These are phyloP conservation scores for Catharus minimus DNA, from an alignment of 2,113 vertebrate genomes.

Conservation along the genomic window DNA sequence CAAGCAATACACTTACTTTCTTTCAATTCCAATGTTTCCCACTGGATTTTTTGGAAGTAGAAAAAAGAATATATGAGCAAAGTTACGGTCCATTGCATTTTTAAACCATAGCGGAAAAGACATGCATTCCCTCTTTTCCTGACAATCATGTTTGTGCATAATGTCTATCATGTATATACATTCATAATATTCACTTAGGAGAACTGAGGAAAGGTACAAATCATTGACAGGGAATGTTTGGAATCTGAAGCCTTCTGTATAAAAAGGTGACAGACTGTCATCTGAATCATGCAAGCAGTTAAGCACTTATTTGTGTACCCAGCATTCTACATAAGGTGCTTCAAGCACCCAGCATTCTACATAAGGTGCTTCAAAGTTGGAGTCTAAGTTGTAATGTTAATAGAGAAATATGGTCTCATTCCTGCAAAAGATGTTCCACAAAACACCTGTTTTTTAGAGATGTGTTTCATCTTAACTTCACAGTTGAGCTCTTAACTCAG, in stretches of 20 bases:
- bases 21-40: background rate
- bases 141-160: background rate
- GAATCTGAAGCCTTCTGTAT: background rate
- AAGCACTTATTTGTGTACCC: background rate
- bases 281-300: background rate
- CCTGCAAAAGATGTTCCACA: background rate
- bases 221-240: background rate
- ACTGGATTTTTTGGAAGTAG: background rate
- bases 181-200: background rate
- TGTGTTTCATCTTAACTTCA: background rate
- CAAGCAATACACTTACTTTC: background rate
- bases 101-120: background rate
- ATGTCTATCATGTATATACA: background rate
- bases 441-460: background rate
- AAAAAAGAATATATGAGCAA: background rate
- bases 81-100: background rate
- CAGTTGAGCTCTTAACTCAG: background rate
- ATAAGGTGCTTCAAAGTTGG: background rate
- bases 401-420: background rate
- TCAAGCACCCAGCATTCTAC: background rate
- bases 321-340: background rate
- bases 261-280: background rate
- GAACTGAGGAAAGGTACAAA: background rate
- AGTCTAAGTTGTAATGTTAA: background rate
- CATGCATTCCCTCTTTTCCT: background rate